These are phyloP conservation scores for Hippolais icterina DNA, from an alignment of 2,113 vertebrate species.

Conservation along the genomic window DNA sequence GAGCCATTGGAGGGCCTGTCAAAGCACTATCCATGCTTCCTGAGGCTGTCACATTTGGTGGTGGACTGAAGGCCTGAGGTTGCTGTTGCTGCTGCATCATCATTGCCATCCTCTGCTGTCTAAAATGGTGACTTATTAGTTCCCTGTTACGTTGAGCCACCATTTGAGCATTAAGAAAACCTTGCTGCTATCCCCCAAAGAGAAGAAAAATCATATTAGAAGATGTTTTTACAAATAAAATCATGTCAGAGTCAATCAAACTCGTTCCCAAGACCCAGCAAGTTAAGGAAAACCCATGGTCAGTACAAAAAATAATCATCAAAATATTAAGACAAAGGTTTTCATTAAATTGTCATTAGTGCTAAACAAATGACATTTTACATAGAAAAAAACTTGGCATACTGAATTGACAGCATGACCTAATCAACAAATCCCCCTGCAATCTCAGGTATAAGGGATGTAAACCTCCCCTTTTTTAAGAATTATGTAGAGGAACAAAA, in stretches of 20 bases:
- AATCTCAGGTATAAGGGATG: background rate
- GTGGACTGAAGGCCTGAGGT: constrained; percentile 88
- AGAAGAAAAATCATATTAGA: constrained; percentile 32
- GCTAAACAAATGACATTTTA: background rate
- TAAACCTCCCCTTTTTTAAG: accelerated
- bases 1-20: constrained; percentile 80
- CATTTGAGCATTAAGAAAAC: constrained; percentile 95
- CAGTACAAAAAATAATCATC: background rate
- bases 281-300: background rate
- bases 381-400: background rate
- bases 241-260: background rate
- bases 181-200: constrained; percentile 74
- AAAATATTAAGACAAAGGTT: background rate
- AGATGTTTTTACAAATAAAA: background rate
- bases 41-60: constrained; percentile 92
- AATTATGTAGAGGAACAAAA: background rate
- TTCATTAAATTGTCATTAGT: background rate
- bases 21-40: constrained; percentile 86
- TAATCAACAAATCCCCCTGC: background rate
- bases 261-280: background rate
- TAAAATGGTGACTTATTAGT: constrained; percentile 88
- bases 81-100: constrained; percentile 89
- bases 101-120: constrained; percentile 88
- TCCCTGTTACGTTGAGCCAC: constrained; percentile 92
- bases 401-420: background rate